Percentiles rank a stretch among this genome's conserved stretches.
Conservation (phyloP, 2,888 invertebrate genomes). For the Polietes domitor region DNA sequence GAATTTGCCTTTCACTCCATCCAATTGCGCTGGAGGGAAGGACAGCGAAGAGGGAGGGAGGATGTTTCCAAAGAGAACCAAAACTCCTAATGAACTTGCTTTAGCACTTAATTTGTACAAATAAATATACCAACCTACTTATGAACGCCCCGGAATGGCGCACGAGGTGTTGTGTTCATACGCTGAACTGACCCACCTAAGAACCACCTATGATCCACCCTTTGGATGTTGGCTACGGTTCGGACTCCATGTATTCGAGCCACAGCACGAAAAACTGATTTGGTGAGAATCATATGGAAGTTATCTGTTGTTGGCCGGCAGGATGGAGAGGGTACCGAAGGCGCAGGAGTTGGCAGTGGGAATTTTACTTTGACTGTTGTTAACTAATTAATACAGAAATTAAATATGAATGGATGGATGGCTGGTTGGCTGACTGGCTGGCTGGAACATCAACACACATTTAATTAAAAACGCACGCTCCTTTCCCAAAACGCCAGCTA, state of each 20-base stretch:
- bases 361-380: constrained; percentile 38
- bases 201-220: constrained; percentile 59
- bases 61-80: not conserved
- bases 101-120: constrained; percentile 61
- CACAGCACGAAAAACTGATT: too few relatives aligned
- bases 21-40: too few relatives aligned
- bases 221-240: constrained; percentile 25
- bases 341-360: not conserved
- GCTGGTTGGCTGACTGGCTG: not conserved
- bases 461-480: constrained; percentile 55
- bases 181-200: constrained; percentile 52
- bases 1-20: not conserved
- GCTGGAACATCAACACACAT: constrained; percentile 52
- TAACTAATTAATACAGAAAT: constrained; percentile 55
- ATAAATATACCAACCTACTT: constrained; percentile 40
- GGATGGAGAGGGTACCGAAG: not conserved
- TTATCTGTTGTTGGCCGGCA: not conserved
- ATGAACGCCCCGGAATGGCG: constrained; percentile 33
- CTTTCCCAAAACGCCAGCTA: constrained; percentile 1
- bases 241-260: not conserved
- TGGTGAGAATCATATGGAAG: not conserved
- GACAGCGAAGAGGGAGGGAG: too few relatives aligned
- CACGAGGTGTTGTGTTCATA: not conserved
- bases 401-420: constrained; percentile 40
- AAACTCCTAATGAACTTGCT: constrained; percentile 50